A percentile compares a stretch with the other conserved stretches of the same genome.
phyloP scores from a whole-genome alignment of 2,888 invertebrate genomes.

The Phorcus lineatus region DNA sequence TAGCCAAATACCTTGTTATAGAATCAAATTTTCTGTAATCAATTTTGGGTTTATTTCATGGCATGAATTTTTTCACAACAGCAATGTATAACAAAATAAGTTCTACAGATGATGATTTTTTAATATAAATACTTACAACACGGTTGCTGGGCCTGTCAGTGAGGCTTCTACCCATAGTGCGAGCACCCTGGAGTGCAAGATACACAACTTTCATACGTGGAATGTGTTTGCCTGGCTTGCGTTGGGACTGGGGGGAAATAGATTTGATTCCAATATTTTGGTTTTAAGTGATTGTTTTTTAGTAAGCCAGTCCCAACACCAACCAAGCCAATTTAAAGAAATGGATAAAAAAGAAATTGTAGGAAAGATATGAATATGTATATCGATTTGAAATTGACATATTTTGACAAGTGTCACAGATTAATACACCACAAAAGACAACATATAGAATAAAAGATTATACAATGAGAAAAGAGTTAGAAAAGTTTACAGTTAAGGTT shows the following conservation, averaged over 20 bases:
- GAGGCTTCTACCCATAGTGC: not conserved
- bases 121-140: not conserved
- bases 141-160: not conserved
- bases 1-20: too few relatives aligned
- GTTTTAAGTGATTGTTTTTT: not conserved
- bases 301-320: not conserved
- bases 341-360: not conserved
- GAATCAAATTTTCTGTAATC: too few relatives aligned
- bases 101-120: too few relatives aligned
- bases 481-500: too few relatives aligned
- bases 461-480: too few relatives aligned
- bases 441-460: too few relatives aligned
- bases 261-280: not conserved
- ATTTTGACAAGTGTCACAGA: not conserved
- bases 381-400: not conserved
- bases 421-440: too few relatives aligned
- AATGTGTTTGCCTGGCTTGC: not conserved
- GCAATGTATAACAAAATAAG: too few relatives aligned
- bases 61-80: too few relatives aligned
- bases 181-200: constrained; percentile 35
- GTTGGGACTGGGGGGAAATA: not conserved
- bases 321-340: not conserved
- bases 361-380: not conserved
- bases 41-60: too few relatives aligned
- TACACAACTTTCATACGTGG: constrained; percentile 28